Evolutionary conservation across 2,113 vertebrate species (phyloP).

Genomic region (Oreochromis spilurus): DNA sequence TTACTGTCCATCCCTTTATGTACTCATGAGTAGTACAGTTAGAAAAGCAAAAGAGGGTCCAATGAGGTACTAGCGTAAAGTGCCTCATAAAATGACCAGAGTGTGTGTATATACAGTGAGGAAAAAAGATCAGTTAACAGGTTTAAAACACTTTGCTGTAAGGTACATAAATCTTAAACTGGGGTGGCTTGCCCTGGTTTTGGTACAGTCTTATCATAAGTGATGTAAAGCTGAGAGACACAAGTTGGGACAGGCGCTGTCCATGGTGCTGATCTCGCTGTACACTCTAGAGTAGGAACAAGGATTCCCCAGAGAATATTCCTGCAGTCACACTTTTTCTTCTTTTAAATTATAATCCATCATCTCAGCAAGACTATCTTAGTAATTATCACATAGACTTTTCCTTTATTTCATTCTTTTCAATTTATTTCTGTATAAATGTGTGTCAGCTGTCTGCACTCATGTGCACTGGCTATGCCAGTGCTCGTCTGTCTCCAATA

Average conservation of each 20-base stretch:
- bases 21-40: background rate
- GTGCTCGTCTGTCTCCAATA: background rate
- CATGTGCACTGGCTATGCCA: background rate
- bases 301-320: background rate
- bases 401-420: background rate
- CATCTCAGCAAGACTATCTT: background rate
- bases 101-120: background rate
- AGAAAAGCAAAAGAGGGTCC: background rate
- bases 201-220: background rate
- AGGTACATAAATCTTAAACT: background rate
- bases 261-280: background rate
- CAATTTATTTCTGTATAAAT: background rate
- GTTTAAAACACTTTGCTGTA: background rate
- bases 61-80: background rate
- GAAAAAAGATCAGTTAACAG: background rate
- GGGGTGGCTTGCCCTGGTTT: background rate
- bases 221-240: background rate
- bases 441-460: background rate
- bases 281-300: background rate
- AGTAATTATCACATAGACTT: background rate
- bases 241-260: background rate
- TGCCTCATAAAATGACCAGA: background rate
- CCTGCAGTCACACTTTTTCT: background rate
- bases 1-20: background rate
- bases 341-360: background rate